phyloP scores from a whole-genome alignment of 2,888 invertebrate genomes.

The Acleris emargana region DNA sequence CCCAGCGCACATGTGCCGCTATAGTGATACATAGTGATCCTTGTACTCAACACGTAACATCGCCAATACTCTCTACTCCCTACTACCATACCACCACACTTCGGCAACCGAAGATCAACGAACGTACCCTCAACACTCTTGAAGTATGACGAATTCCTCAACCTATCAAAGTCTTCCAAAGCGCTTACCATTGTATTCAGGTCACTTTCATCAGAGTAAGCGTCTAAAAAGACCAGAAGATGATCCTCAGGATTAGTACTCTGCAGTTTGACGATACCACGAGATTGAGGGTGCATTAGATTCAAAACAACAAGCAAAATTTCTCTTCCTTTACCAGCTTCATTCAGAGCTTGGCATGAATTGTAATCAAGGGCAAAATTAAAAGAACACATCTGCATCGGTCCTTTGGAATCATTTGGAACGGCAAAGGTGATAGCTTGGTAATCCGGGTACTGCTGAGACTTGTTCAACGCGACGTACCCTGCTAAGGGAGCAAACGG shows the following conservation, averaged over 20 bases:
- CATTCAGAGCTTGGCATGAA: no score
- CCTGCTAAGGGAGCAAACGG: background rate
- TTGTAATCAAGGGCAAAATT: no score
- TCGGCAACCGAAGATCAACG: no score
- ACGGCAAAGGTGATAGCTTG: no score
- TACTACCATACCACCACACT: no score
- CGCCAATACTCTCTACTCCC: no score
- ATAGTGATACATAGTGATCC: no score
- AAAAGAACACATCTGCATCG: no score
- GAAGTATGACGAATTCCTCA: conserved; percentile 1
- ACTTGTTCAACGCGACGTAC: background rate
- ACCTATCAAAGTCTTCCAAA: background rate
- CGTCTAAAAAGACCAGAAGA: background rate
- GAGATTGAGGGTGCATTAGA: conserved; percentile 12
- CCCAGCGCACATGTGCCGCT: no score
- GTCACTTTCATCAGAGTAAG: conserved; percentile 4
- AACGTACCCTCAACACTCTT: background rate
- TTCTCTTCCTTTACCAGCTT: conserved; percentile 2
- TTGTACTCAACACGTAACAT: no score
- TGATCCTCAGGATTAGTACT: conserved; percentile 11
- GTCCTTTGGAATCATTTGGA: background rate
- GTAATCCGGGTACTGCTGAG: background rate
- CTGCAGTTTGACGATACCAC: conserved; percentile 5
- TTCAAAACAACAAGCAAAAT: background rate
- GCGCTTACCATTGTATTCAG: background rate